These are phyloP conservation scores for Tinamus guttatus DNA, from an alignment of 2,113 vertebrate genomes.

Conservation along the genomic window DNA sequence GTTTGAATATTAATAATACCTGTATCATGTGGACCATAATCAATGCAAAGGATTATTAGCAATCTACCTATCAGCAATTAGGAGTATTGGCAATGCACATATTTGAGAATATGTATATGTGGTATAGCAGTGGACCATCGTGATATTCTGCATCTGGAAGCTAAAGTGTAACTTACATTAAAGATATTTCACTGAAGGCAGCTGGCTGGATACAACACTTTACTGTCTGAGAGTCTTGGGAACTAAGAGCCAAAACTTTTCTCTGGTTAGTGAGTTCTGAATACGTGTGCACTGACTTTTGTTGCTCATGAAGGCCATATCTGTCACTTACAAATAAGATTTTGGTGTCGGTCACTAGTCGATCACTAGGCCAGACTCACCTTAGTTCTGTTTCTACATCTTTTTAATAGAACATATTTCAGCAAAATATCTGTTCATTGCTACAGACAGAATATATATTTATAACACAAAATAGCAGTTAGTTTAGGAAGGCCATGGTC, in stretches of 20 bases:
- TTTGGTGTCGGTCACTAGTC: not conserved
- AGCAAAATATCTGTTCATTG: not conserved
- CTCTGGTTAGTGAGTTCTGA: not conserved
- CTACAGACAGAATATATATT: not conserved
- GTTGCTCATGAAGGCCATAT: not conserved
- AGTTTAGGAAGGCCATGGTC: not conserved
- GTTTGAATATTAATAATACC: not conserved
- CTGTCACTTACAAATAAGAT: not conserved
- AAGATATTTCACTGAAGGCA: not conserved
- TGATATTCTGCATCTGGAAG: not conserved
- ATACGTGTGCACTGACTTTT: not conserved
- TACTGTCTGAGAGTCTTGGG: not conserved
- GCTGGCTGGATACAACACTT: not conserved
- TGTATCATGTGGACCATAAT: not conserved
- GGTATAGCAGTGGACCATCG: not conserved
- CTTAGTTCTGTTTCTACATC: not conserved
- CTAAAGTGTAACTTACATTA: not conserved
- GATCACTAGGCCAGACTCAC: not conserved
- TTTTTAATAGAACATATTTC: not conserved
- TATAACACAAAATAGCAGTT: not conserved
- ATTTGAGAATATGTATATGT: fast-evolving
- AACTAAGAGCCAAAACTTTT: not conserved
- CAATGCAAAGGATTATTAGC: not conserved
- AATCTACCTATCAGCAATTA: too few species aligned
- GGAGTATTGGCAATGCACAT: too few species aligned